Percentiles rank a stretch among this genome's conserved stretches.
Conservation (phyloP, 2,797 vertebrate species). For the Taenioides sp. region DNA sequence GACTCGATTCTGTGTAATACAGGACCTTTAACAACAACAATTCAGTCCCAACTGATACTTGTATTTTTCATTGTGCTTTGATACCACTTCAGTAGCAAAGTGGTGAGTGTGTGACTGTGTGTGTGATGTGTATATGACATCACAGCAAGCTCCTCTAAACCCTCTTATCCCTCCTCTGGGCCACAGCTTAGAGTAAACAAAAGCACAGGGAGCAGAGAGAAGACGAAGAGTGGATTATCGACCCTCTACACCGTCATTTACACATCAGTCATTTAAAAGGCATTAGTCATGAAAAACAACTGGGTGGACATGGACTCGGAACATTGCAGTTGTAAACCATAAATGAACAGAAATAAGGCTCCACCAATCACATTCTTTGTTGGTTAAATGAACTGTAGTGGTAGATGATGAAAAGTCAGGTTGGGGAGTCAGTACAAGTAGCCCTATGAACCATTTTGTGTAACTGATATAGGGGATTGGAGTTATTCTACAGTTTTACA, state of each 20-base stretch:
- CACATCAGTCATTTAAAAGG: constrained; percentile 70
- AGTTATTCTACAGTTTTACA: too few relatives aligned
- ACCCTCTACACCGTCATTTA: constrained; percentile 67
- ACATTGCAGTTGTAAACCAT: constrained; percentile 38
- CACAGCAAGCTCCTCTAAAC: constrained; percentile 64
- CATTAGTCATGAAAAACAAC: constrained; percentile 64
- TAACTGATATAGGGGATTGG: neutral
- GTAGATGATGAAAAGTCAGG: neutral
- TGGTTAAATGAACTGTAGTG: neutral
- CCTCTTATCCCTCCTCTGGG: constrained; percentile 73
- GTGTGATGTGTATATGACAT: constrained; percentile 49
- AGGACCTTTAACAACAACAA: neutral
- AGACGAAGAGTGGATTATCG: constrained; percentile 71
- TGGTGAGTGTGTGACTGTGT: constrained; percentile 14
- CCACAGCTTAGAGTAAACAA: constrained; percentile 77
- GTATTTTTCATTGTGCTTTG: neutral
- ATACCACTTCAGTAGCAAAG: constrained; percentile 9
- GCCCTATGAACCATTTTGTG: neutral
- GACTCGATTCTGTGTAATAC: too few relatives aligned
- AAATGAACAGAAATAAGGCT: neutral
- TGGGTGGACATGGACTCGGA: constrained; percentile 67
- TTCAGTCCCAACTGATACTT: constrained; percentile 14
- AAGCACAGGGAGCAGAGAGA: constrained; percentile 55
- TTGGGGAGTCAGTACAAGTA: neutral
- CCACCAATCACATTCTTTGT: neutral